These are phyloP conservation scores for Hybos culiciformis DNA, from an alignment of 2,888 invertebrate species.

Conservation along the genomic window DNA sequence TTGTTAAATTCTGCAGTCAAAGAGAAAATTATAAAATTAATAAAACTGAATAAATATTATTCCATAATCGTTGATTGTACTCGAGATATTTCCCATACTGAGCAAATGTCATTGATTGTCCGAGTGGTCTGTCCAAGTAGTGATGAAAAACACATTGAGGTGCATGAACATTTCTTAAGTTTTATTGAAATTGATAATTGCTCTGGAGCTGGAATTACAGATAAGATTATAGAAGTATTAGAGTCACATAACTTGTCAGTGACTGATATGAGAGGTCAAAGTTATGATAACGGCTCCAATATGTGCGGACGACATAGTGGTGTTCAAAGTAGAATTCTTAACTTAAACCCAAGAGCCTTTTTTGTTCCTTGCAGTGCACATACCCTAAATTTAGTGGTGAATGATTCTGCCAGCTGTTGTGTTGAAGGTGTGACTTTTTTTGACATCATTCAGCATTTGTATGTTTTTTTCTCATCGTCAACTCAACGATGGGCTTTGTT, in stretches of 20 bases:
- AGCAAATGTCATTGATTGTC: conserved; percentile 4
- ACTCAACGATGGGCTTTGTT: conserved; percentile 4
- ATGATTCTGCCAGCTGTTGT: not conserved
- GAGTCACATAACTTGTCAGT: not conserved
- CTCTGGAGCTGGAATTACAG: conserved; percentile 1
- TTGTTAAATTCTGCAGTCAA: conserved; percentile 3
- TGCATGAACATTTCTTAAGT: not conserved
- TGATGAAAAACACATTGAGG: conserved; percentile 1
- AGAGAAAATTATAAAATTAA: conserved; percentile 3
- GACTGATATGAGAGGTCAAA: conserved; percentile 2
- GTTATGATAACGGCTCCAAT: conserved; percentile 6
- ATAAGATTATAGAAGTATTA: conserved; percentile 1
- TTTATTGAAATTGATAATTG: conserved; percentile 1
- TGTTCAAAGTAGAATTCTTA: conserved; percentile 3
- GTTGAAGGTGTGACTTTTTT: conserved; percentile 4
- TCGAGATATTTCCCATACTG: conserved; percentile 4
- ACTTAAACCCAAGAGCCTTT: conserved; percentile 5
- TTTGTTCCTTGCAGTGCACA: conserved; percentile 6
- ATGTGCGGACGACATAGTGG: conserved; percentile 5
- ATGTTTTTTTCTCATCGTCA: conserved; percentile 5
- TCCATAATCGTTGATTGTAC: conserved; percentile 6
- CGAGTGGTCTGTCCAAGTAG: conserved; percentile 2
- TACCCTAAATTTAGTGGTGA: conserved; percentile 5
- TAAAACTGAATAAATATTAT: conserved; percentile 8
- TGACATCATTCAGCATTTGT: conserved; percentile 2